These are phyloP conservation scores for Nasua narica DNA, from an alignment of 2,797 vertebrate species.

Conservation along the genomic window DNA sequence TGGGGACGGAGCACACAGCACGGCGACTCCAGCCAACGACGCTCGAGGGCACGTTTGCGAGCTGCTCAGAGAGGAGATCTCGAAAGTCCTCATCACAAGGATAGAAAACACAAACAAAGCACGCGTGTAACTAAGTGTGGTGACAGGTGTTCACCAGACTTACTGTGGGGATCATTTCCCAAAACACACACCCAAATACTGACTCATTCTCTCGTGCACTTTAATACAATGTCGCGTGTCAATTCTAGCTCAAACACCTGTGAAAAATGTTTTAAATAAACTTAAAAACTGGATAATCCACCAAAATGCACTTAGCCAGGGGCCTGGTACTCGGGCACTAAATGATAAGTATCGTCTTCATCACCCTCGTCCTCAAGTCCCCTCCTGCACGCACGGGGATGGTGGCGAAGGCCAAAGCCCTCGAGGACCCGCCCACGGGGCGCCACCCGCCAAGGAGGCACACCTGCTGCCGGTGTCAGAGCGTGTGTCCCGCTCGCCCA, in stretches of 20 bases:
- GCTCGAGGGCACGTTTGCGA: fast-evolving
- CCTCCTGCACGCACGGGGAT: fast-evolving
- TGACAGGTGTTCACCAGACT: background rate
- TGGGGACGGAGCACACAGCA: fast-evolving
- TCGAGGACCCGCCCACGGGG: fast-evolving
- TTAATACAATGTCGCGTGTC: fast-evolving
- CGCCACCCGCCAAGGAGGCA: background rate
- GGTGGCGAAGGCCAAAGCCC: fast-evolving
- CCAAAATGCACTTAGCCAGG: fast-evolving
- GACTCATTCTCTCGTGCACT: background rate
- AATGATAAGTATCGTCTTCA: fast-evolving
- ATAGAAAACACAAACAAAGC: background rate
- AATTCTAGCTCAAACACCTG: background rate
- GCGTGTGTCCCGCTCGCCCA: background rate
- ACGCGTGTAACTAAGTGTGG: background rate
- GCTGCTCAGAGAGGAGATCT: background rate
- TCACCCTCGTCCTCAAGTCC: no score
- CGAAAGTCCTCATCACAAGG: background rate
- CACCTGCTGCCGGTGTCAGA: fast-evolving
- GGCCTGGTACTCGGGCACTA: fast-evolving
- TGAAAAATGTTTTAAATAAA: no score
- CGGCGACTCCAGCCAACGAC: fast-evolving
- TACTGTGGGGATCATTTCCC: background rate
- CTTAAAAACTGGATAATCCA: fast-evolving
- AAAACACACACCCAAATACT: background rate